Evolutionary conservation across 2,888 invertebrate genomes (phyloP), one percentile per base, ranked within the genome.

Genomic region (Globia sparganii): DNA sequence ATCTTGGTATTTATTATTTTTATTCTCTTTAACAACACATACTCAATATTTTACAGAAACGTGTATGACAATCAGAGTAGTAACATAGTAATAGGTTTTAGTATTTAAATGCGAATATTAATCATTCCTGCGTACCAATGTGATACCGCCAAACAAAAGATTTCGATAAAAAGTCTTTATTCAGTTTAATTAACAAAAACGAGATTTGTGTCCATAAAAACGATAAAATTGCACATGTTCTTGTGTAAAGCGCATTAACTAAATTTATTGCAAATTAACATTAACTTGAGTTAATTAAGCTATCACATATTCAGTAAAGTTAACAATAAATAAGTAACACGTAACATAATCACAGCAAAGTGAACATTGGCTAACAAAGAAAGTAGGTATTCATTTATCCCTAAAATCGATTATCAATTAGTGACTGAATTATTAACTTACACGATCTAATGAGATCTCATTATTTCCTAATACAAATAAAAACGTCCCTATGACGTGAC

Each of bases 11-110:
- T 96, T 95, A 95, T 96, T 96, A 95, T 93, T 96, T 97, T 97
- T 96, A 96, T 96, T 96, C 95, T 96, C 95, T 97, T 96, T 96
- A 97, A 97, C 97, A 97, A 97, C 97, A 97, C 97, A 97, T 97
- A 97, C 95, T 96, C 96, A 96, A 96, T 96, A 97, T 96, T 95
- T 96, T 97, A 97, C 97, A 97, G 97, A 97, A 97, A 97, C 96
- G 94, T 97, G 96, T 96, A 95, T 95, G 96, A 96, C 95, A 96
- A 95, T 96, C 96, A 96, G 95, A 95, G 92, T 95, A 95, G 92
- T 96, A 96, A 96, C 96, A 94, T 95, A 96, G 92, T 93, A 94
- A 94, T 95, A 95, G 93, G 94, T 94, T 95, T 91, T 94, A 95
- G 91, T 94, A 94, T 93, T 93, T 95, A 94, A 94, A 95, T 96